A percentile compares a stretch with the other conserved stretches of the same genome.
phyloP scores from a whole-genome alignment of 1,140 invertebrate genomes.

The Leptinotarsa undecemlineata region DNA sequence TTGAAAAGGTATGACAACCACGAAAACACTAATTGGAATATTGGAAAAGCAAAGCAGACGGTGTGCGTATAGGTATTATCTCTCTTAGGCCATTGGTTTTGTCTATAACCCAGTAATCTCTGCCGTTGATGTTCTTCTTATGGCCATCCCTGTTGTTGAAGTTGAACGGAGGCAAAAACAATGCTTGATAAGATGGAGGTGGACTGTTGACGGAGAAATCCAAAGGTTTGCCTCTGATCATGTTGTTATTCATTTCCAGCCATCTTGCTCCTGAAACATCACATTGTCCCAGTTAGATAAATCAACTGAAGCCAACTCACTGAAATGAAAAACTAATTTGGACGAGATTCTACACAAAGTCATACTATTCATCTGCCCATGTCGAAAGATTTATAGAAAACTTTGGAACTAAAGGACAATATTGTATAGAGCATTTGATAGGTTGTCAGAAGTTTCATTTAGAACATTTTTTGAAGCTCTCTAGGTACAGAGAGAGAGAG shows the following conservation, averaged over 20 bases:
- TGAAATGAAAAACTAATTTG: no score
- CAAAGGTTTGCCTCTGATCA: slow-evolving; percentile 28
- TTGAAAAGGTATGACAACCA: no score
- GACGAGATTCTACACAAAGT: no score
- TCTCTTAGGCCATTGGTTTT: slow-evolving; percentile 62
- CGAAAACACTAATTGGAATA: slow-evolving; percentile 51
- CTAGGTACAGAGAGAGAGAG: no score
- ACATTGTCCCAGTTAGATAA: no score
- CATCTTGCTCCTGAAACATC: background rate
- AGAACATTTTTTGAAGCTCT: no score
- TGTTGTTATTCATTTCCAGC: slow-evolving; percentile 30
- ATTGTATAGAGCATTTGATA: no score
- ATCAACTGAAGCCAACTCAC: no score
- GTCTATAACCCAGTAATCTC: slow-evolving; percentile 71
- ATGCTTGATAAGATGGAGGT: slow-evolving; percentile 63
- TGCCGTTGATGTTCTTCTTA: slow-evolving; percentile 69
- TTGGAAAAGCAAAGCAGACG: slow-evolving; percentile 74
- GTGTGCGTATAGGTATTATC: slow-evolving; percentile 70
- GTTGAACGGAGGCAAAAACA: slow-evolving; percentile 56
- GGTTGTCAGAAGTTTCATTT: no score
- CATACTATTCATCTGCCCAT: no score
- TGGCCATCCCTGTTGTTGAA: slow-evolving; percentile 57
- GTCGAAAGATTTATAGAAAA: no score
- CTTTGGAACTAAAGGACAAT: no score
- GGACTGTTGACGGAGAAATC: slow-evolving; percentile 46